phyloP scores from a whole-genome alignment of 2,113 vertebrate genomes.

The Leptobrachium leishanense region DNA sequence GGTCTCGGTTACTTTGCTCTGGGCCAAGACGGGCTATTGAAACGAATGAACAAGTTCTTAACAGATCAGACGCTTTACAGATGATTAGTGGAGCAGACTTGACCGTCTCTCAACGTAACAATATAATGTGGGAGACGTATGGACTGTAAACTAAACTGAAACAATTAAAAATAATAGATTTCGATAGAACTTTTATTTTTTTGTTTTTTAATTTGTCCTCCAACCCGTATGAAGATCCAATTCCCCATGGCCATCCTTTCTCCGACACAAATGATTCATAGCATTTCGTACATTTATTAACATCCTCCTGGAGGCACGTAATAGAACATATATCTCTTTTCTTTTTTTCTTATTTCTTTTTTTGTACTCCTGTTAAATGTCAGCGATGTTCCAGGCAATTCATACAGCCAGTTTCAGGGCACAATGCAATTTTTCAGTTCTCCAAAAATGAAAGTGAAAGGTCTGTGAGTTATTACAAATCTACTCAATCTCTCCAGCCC shows the following conservation, averaged over 20 bases:
- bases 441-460: constrained; percentile 77
- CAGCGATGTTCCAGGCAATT: constrained; percentile 43
- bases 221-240: not conserved
- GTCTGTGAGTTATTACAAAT: constrained; percentile 87
- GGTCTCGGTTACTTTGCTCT: not conserved
- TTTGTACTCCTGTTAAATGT: constrained; percentile 36
- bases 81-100: not conserved
- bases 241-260: not conserved
- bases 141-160: no score
- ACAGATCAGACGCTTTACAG: not conserved
- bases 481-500: constrained; percentile 65
- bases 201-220: not conserved
- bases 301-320: constrained; percentile 13
- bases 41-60: not conserved
- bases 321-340: constrained; percentile 46
- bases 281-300: constrained; percentile 22
- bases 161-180: not conserved
- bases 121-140: not conserved
- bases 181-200: not conserved
- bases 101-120: not conserved
- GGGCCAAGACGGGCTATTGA: not conserved
- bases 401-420: constrained; percentile 69
- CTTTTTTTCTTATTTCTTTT: no score
- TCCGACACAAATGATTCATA: constrained; percentile 12
- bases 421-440: constrained; percentile 74